Evolutionary conservation across 2,888 invertebrate genomes (phyloP).

Genomic region (Drosophila gaucha): DNA sequence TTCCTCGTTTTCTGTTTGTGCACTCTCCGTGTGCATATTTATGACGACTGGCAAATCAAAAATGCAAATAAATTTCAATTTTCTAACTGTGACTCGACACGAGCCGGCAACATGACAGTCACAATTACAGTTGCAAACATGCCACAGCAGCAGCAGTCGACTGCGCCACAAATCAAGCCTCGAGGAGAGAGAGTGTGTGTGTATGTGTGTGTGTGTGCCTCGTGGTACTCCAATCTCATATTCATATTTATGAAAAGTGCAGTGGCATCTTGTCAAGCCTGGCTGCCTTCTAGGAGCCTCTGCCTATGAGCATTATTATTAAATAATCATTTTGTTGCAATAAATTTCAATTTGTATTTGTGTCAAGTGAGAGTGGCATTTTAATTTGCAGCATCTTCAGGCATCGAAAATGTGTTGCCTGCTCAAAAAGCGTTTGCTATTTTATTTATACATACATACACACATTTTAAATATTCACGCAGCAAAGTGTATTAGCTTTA

Average conservation of each 20-base stretch:
- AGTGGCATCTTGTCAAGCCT: conserved; percentile 67
- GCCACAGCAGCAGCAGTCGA: conserved; percentile 19
- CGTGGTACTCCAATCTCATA: conserved; percentile 36
- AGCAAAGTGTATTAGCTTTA: conserved; percentile 56
- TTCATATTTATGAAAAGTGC: conserved; percentile 80
- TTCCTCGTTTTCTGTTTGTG: conserved; percentile 17
- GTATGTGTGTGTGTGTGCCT: no score
- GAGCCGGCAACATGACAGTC: conserved; percentile 76
- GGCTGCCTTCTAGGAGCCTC: conserved; percentile 18
- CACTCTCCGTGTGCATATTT: conserved; percentile 66
- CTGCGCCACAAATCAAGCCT: conserved; percentile 71
- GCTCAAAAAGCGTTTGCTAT: conserved; percentile 1
- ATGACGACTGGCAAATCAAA: conserved; percentile 75
- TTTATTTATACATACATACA: conserved; percentile 15
- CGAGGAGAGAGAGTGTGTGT: conserved; percentile 1
- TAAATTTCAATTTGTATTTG: conserved; percentile 70
- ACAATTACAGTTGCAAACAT: conserved; percentile 71
- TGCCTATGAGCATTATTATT: conserved; percentile 57
- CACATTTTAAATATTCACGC: conserved; percentile 55
- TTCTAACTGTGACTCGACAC: conserved; percentile 62
- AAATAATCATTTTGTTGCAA: conserved; percentile 76
- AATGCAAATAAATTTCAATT: conserved; percentile 82
- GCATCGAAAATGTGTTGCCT: not conserved
- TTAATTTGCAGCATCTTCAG: conserved; percentile 57
- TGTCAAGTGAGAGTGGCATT: conserved; percentile 69